Conservation (phyloP, 2,888 invertebrate genomes). For the Andrena fulva region DNA sequence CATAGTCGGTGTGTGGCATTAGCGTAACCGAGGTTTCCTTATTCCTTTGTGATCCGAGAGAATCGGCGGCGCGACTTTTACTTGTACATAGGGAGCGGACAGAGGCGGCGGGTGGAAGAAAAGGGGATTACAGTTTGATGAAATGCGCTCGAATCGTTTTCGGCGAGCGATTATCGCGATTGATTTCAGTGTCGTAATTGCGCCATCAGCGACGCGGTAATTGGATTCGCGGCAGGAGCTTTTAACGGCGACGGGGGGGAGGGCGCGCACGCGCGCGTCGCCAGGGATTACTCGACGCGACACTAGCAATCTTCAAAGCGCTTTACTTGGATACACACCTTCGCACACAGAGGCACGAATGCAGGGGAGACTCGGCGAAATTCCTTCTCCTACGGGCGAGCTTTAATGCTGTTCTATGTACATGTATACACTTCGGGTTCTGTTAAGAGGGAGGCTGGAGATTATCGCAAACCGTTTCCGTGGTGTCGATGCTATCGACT, state of each 20-base stretch:
- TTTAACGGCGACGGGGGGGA: slow-evolving; percentile 13
- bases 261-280: not conserved
- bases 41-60: slow-evolving; percentile 65
- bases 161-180: slow-evolving; percentile 27
- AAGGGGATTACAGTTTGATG: slow-evolving; percentile 49
- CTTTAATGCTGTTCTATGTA: slow-evolving; percentile 17
- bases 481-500: slow-evolving; percentile 33
- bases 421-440: slow-evolving; percentile 1
- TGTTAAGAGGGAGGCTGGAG: not conserved
- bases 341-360: not conserved
- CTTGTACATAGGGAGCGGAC: slow-evolving; percentile 61
- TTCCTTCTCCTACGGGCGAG: slow-evolving; percentile 13
- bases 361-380: slow-evolving; percentile 11
- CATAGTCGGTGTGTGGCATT: slow-evolving; percentile 75
- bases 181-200: slow-evolving; percentile 49
- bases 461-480: slow-evolving; percentile 29
- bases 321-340: slow-evolving; percentile 20
- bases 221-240: slow-evolving; percentile 20
- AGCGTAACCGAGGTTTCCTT: slow-evolving; percentile 64
- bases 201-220: slow-evolving; percentile 31
- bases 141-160: slow-evolving; percentile 66
- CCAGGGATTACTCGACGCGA: slow-evolving; percentile 48
- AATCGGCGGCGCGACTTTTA: slow-evolving; percentile 56
- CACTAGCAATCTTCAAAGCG: slow-evolving; percentile 42
- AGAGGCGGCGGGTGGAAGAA: not conserved